A percentile compares a stretch with the other conserved stretches of the same genome.
These are phyloP conservation scores for Cisticola juncidis DNA, from an alignment of 2,113 vertebrate genomes.

Conservation along the genomic window DNA sequence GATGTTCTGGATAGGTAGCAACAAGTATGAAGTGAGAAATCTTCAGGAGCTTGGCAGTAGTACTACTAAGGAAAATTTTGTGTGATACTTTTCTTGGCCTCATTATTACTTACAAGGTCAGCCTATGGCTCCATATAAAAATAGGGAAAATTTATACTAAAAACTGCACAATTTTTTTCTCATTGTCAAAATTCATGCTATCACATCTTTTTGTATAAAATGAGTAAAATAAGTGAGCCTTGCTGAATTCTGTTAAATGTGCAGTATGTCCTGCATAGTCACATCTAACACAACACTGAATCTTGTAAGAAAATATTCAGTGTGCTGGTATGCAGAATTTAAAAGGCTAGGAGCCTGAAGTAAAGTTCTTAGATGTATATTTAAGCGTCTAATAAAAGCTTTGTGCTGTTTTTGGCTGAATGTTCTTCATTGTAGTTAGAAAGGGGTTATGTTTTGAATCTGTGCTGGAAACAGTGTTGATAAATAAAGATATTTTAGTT, in stretches of 20 bases:
- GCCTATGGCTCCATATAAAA: neutral
- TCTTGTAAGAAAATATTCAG: neutral
- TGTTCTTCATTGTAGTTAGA: neutral
- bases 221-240: neutral
- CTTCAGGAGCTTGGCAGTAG: neutral
- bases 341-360: neutral
- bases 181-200: neutral
- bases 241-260: neutral
- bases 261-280: neutral
- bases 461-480: neutral
- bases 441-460: neutral
- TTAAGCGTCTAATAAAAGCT: neutral
- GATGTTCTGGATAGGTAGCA: neutral
- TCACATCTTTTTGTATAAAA: neutral
- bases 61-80: neutral
- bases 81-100: neutral
- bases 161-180: neutral
- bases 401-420: neutral
- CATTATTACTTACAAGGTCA: neutral
- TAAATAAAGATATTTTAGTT: neutral
- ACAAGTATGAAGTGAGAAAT: neutral
- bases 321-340: neutral
- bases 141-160: neutral
- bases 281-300: neutral
- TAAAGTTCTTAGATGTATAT: neutral